Base-by-base conservation (phyloP, 2,797 vertebrate genomes). In the Avahi laniger region DNA sequence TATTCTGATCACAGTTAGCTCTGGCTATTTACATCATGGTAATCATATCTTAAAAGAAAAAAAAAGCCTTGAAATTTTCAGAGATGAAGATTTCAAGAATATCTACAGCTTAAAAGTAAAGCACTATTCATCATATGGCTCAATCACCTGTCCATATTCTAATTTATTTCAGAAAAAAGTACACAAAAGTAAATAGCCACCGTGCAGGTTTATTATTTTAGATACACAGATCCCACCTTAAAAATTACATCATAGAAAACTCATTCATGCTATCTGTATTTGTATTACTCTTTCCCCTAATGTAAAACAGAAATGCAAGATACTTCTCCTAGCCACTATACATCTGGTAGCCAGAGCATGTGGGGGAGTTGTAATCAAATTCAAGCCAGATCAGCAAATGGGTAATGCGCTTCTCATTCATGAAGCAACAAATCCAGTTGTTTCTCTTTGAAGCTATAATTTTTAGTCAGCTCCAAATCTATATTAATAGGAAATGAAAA, bases 81-180 rank as follows among this genome's bases (percentile, higher is more conserved):
- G n/a, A 95, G 9, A 70, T 84, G 24, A 57, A 81, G 24, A 80
- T 85, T 92, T 81, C 15, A 95, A 67, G 54, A 41, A 69, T 15
- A 73, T 18, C 15, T 65, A 85, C 1, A 93, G 17, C 46, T 80
- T 90, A 70, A 91, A 76, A 87, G 13, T 7, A 91, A 96, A 85
- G n/a, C 22, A 79, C 48, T 78, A 10, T 30, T 95, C 41, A 70
- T 80, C 14, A 72, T 14, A 26, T 41, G 91, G 15, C 84, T 50
- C 17, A 88, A 81, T 81, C 35, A 96, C 48, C 13, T 88, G 20
- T 26, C 79, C 33, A 84, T n/a, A 78, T 85, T 89, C 70, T 67
- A 87, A 82, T 54, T 69, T 67, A 92, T 86, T 87, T 92, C 33
- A 76, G 13, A 18, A 70, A 59, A 92, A 92, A 94, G 80, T 70